Percentiles rank a stretch among this genome's conserved stretches.
Conservation (phyloP, 2,888 invertebrate genomes). For the Ditula angustiorana region DNA sequence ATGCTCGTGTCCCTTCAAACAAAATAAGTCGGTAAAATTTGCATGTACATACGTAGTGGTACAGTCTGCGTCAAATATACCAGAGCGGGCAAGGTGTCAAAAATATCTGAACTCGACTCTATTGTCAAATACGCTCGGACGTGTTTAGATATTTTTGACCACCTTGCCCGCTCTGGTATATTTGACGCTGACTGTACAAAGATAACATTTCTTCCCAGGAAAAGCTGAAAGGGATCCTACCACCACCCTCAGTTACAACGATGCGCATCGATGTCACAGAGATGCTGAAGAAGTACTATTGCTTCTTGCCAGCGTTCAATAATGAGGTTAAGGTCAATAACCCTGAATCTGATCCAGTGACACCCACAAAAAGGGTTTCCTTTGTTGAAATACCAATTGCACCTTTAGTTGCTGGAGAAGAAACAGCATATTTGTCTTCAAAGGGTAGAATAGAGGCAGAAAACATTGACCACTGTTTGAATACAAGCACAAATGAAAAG, state of each 20-base stretch:
- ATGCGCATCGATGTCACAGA: slow-evolving; percentile 88
- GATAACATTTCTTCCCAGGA: slow-evolving; percentile 73
- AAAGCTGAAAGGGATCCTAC: slow-evolving; percentile 88
- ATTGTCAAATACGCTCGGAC: too few species aligned
- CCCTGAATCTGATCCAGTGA: slow-evolving; percentile 62
- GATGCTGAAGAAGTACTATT: slow-evolving; percentile 86
- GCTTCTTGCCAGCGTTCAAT: slow-evolving; percentile 81
- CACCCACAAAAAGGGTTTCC: slow-evolving; percentile 74
- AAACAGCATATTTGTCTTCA: slow-evolving; percentile 35
- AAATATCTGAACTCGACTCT: too few species aligned
- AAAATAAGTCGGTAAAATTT: too few species aligned
- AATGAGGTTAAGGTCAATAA: slow-evolving; percentile 60
- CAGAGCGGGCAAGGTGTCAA: too few species aligned
- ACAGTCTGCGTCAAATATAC: too few species aligned
- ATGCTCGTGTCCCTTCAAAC: too few species aligned
- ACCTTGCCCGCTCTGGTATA: too few species aligned
- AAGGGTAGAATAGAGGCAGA: slow-evolving; percentile 15
- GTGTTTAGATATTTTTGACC: not conserved
- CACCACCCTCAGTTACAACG: slow-evolving; percentile 91
- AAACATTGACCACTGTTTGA: slow-evolving; percentile 53
- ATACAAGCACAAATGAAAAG: slow-evolving; percentile 64
- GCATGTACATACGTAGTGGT: too few species aligned
- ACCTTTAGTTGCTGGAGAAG: slow-evolving; percentile 42
- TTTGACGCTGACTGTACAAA: too few species aligned
- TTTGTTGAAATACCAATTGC: slow-evolving; percentile 70